These are phyloP conservation scores for Etheostoma spectabile DNA, from an alignment of 2,113 vertebrate species.

Conservation along the genomic window DNA sequence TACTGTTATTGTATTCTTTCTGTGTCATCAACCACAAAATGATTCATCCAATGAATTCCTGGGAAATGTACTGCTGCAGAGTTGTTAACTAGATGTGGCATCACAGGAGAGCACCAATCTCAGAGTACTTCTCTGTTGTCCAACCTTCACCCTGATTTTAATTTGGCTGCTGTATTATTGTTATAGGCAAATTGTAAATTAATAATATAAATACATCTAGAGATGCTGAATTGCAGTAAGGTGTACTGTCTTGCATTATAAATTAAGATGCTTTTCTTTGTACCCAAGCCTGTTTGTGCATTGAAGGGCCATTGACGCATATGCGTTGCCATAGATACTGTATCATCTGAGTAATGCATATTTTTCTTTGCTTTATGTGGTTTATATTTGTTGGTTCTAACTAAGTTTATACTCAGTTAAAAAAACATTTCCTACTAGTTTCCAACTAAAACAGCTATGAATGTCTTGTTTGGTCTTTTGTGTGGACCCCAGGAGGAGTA, in stretches of 20 bases:
- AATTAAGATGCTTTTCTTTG: background rate
- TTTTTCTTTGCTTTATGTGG: background rate
- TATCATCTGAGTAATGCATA: background rate
- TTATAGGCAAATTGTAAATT: slow-evolving; percentile 8
- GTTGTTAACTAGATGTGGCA: slow-evolving; percentile 35
- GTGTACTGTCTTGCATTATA: background rate
- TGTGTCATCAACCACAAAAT: slow-evolving; percentile 39
- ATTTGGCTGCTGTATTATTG: slow-evolving; percentile 44
- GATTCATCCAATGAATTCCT: slow-evolving; percentile 43
- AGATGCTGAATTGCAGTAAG: background rate
- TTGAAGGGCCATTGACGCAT: background rate
- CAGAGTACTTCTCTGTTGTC: slow-evolving; percentile 11
- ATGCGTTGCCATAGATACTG: slow-evolving; percentile 11
- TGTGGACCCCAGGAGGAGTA: too few relatives aligned
- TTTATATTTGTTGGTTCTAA: background rate
- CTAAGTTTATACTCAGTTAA: background rate
- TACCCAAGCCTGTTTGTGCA: slow-evolving; percentile 9
- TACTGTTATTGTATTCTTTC: slow-evolving; percentile 26
- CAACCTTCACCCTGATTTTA: slow-evolving; percentile 27
- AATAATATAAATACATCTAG: background rate
- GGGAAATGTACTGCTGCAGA: slow-evolving; percentile 11
- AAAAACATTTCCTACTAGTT: background rate
- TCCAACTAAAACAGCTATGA: background rate
- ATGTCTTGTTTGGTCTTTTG: too few relatives aligned
- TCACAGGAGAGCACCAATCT: slow-evolving; percentile 32